phyloP scores from a whole-genome alignment of 2,797 vertebrate species.

The Eulemur rubriventer region DNA sequence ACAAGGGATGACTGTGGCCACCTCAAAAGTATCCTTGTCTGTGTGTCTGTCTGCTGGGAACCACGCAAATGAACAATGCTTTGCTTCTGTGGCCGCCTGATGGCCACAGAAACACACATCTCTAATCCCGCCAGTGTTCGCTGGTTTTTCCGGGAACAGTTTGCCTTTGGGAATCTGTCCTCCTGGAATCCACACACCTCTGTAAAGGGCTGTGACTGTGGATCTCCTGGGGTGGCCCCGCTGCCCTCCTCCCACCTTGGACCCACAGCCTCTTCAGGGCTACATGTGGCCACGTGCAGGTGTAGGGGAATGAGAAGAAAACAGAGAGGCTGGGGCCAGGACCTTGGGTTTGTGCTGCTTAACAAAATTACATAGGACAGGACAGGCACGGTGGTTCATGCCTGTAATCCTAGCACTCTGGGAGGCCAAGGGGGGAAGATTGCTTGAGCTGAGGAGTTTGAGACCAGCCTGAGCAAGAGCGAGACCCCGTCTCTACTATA shows the following conservation, averaged over 20 bases:
- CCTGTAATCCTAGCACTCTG: no score
- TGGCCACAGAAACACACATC: not conserved
- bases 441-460: no score
- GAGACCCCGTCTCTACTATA: no score
- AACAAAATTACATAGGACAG: not conserved
- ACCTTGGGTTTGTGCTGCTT: not conserved
- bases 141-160: not conserved
- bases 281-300: not conserved
- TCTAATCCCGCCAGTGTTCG: not conserved
- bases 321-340: not conserved
- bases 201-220: not conserved
- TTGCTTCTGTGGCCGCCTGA: slow-evolving; percentile 5
- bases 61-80: not conserved
- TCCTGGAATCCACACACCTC: not conserved
- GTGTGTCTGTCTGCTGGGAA: not conserved
- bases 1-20: not conserved
- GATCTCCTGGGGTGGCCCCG: not conserved
- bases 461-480: no score
- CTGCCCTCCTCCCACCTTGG: not conserved
- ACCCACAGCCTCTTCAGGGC: not conserved
- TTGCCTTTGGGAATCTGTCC: not conserved
- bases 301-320: not conserved
- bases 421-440: no score
- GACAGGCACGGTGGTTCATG: no score
- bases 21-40: not conserved